Conservation (phyloP, 2,113 vertebrate genomes). For the Mesembrinibis cayennensis region DNA sequence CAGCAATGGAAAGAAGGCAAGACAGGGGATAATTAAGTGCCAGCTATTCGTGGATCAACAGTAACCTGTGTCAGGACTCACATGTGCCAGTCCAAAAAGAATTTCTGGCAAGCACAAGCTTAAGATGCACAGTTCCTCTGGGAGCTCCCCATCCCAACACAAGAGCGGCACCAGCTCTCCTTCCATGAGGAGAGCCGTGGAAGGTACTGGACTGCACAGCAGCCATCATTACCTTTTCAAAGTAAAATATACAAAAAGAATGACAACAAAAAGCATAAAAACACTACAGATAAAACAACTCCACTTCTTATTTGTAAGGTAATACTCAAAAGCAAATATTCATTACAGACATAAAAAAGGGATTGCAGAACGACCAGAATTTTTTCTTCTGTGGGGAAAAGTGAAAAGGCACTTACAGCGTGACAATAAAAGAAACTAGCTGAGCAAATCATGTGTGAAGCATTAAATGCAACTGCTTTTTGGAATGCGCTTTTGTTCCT, state of each 20-base stretch:
- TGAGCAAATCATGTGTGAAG: not conserved
- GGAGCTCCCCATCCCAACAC: not conserved
- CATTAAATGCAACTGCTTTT: not conserved
- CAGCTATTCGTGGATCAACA: not conserved
- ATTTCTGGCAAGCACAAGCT: not conserved
- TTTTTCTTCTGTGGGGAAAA: not conserved
- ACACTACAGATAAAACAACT: not conserved
- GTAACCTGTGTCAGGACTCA: not conserved
- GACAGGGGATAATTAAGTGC: not conserved
- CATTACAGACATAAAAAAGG: constrained; percentile 4
- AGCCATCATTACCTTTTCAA: not conserved
- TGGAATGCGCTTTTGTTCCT: not conserved
- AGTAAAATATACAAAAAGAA: not conserved
- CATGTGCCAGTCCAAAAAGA: not conserved
- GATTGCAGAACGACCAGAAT: not conserved
- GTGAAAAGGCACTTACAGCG: constrained; percentile 1
- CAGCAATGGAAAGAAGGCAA: not conserved
- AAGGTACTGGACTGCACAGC: not conserved
- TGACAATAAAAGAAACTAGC: constrained; percentile 18
- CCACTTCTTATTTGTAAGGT: not conserved
- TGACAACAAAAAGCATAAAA: not conserved
- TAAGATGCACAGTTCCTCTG: not conserved
- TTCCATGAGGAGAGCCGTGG: not conserved
- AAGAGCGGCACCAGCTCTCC: not conserved
- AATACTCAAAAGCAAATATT: constrained; percentile 18